A percentile compares a stretch with the other conserved stretches of the same genome.
Evolutionary conservation across 2,113 vertebrate species (phyloP).

Genomic region (Engystomops pustulosus): DNA sequence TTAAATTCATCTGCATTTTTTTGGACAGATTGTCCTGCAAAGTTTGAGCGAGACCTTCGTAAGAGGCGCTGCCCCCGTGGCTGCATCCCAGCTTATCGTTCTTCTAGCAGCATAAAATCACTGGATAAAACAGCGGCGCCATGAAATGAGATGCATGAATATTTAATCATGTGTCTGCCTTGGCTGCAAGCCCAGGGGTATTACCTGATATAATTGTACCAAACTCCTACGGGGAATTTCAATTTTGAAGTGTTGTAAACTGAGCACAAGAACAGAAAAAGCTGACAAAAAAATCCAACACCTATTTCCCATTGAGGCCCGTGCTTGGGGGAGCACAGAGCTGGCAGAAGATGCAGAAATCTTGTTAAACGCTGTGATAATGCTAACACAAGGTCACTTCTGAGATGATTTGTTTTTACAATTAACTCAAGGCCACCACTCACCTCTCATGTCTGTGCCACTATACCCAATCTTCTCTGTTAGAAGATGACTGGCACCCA

Average conservation of each 20-base stretch:
- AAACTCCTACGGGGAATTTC: conserved; percentile 53
- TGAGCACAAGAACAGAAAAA: conserved; percentile 43
- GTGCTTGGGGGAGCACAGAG: not conserved
- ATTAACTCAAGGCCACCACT: not conserved
- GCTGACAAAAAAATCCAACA: conserved; percentile 20
- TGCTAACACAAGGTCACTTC: conserved; percentile 33
- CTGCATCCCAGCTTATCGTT: conserved; percentile 44
- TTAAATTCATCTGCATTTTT: conserved; percentile 23
- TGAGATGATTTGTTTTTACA: conserved; percentile 32
- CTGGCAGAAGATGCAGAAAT: not conserved
- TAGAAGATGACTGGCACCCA: not conserved
- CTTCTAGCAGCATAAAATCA: conserved; percentile 50
- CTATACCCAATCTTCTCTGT: not conserved
- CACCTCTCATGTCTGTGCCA: not conserved
- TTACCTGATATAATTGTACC: conserved; percentile 58
- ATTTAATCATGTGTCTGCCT: conserved; percentile 52
- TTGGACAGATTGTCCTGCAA: conserved; percentile 32
- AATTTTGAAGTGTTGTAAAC: conserved; percentile 53
- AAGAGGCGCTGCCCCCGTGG: conserved; percentile 32
- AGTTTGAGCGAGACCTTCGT: conserved; percentile 33
- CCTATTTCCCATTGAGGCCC: conserved; percentile 26
- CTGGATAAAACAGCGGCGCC: conserved; percentile 44
- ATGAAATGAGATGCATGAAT: conserved; percentile 59
- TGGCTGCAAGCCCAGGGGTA: conserved; percentile 51
- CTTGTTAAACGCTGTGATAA: conserved; percentile 41